These are phyloP conservation scores for Nephrotoma appendiculata DNA, from an alignment of 2,888 invertebrate genomes.

Conservation along the genomic window DNA sequence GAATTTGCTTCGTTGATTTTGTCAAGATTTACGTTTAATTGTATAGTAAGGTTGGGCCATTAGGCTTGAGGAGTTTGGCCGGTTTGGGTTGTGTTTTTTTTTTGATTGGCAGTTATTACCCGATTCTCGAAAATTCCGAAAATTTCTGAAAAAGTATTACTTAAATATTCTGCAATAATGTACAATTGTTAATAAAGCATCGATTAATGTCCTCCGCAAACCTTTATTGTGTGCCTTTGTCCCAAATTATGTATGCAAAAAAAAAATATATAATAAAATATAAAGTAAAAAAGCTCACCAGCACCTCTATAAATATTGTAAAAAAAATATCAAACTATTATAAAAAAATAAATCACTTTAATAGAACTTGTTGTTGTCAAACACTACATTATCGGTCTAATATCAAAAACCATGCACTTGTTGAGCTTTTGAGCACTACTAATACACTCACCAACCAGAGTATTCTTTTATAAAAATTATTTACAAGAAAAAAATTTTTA, in stretches of 20 bases:
- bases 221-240: not conserved
- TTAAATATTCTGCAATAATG: not conserved
- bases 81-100: too few relatives aligned
- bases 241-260: not conserved
- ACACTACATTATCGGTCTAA: not conserved
- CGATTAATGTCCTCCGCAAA: not conserved
- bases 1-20: too few relatives aligned
- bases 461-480: not conserved
- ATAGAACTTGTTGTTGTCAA: not conserved
- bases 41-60: too few relatives aligned
- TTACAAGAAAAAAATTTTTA: not conserved
- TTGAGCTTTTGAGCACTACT: too few relatives aligned
- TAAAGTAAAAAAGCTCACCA: not conserved
- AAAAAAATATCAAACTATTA: not conserved
- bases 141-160: too few relatives aligned
- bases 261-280: not conserved
- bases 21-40: too few relatives aligned
- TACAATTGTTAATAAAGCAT: not conserved
- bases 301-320: not conserved
- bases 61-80: too few relatives aligned
- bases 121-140: too few relatives aligned
- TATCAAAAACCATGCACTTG: not conserved
- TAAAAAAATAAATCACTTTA: not conserved
- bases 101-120: too few relatives aligned
- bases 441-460: not conserved